Conservation (phyloP, 2,113 vertebrate genomes). For the Perccottus glenii region DNA sequence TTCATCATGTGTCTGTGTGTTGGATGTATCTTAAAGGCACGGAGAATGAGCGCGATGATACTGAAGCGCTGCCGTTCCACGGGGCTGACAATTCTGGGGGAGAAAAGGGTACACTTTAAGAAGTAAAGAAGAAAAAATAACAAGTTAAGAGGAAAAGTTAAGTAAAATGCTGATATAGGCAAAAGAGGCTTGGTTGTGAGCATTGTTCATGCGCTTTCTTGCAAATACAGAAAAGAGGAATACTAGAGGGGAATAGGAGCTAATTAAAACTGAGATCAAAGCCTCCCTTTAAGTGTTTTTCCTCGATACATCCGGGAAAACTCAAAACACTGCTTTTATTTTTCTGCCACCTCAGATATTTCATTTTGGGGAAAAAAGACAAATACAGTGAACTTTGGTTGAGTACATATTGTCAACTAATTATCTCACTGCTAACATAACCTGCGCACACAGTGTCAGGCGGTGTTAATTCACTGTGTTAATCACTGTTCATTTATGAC, state of each 20-base stretch:
- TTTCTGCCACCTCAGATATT: conserved; percentile 79
- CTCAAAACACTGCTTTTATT: conserved; percentile 76
- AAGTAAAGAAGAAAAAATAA: conserved; percentile 68
- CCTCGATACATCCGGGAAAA: conserved; percentile 78
- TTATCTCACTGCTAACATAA: conserved; percentile 66
- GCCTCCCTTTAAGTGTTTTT: conserved; percentile 79
- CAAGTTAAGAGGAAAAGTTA: conserved; percentile 76
- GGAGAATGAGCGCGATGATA: conserved; percentile 26
- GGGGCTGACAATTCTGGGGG: conserved; percentile 34
- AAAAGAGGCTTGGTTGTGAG: conserved; percentile 73
- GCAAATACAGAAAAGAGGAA: conserved; percentile 81
- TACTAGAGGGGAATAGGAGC: conserved; percentile 79
- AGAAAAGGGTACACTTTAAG: conserved; percentile 60
- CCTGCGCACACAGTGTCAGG: conserved; percentile 48
- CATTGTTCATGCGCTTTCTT: conserved; percentile 79
- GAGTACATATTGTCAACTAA: conserved; percentile 78
- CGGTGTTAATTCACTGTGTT: conserved; percentile 9
- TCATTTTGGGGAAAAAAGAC: conserved; percentile 70
- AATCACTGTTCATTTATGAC: conserved; percentile 51
- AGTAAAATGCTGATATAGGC: conserved; percentile 79
- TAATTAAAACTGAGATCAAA: conserved; percentile 83
- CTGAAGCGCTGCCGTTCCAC: conserved; percentile 13
- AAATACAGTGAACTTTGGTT: conserved; percentile 78
- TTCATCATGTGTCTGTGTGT: conserved; percentile 51
- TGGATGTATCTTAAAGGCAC: conserved; percentile 38